Evolutionary conservation across 2,888 invertebrate species (phyloP).

Genomic region (Drosophila ustulata): DNA sequence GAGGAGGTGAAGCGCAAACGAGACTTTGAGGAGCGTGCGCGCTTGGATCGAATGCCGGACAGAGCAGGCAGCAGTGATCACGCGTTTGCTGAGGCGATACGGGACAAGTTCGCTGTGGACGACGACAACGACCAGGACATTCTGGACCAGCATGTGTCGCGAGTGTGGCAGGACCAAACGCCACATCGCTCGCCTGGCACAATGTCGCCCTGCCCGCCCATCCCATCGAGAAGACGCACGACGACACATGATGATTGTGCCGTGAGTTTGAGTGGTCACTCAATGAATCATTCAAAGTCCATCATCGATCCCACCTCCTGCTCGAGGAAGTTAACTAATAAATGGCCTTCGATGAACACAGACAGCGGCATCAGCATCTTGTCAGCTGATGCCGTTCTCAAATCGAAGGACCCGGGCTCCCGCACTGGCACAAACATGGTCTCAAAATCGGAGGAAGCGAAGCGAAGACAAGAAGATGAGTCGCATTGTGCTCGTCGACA

Average conservation of each 20-base stretch:
- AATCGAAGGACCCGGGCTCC: conserved; percentile 85
- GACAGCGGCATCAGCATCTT: conserved; percentile 85
- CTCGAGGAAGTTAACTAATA: conserved; percentile 85
- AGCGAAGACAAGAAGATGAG: conserved; percentile 89
- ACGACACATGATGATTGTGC: conserved; percentile 85
- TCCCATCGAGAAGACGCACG: conserved; percentile 85
- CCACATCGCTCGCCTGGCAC: conserved; percentile 92
- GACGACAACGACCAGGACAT: conserved; percentile 94
- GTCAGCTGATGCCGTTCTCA: conserved; percentile 85
- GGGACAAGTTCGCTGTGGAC: conserved; percentile 91
- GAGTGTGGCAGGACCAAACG: conserved; percentile 95
- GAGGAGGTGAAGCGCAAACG: conserved; percentile 91
- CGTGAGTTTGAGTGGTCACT: conserved; percentile 84
- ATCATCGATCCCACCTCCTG: conserved; percentile 86
- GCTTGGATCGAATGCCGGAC: conserved; percentile 84
- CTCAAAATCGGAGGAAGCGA: conserved; percentile 91
- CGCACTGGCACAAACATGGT: conserved; percentile 87
- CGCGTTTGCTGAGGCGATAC: conserved; percentile 90
- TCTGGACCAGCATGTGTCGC: conserved; percentile 94
- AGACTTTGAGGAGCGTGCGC: conserved; percentile 88
- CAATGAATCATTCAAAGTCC: conserved; percentile 81
- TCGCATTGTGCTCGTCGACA: conserved; percentile 85
- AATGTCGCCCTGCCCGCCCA: conserved; percentile 87
- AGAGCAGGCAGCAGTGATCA: conserved; percentile 78
- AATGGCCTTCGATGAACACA: conserved; percentile 86